A percentile compares a stretch with the other conserved stretches of the same genome.
Conservation (phyloP, 2,113 vertebrate species). For the Hipposideros armiger region DNA sequence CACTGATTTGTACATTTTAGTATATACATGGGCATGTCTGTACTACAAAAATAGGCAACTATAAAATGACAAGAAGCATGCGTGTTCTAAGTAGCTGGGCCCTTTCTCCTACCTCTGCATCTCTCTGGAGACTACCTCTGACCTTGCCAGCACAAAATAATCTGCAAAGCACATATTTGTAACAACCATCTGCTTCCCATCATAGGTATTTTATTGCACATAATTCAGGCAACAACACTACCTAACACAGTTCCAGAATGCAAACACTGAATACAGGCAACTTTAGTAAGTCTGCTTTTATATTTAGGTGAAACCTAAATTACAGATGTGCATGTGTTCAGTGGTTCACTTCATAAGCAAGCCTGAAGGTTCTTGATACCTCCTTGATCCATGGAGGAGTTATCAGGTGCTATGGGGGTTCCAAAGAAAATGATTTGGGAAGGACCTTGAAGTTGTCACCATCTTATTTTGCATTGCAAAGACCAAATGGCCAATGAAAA, state of each 20-base stretch:
- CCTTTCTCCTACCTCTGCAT: not conserved
- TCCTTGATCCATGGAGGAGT: not conserved
- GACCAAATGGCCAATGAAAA: not conserved
- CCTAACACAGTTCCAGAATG: not conserved
- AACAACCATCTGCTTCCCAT: not conserved
- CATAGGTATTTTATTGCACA: not conserved
- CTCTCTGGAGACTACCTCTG: not conserved
- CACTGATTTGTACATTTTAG: not conserved
- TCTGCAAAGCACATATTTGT: slow-evolving; percentile 26
- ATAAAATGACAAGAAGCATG: not conserved
- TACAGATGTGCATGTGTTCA: not conserved
- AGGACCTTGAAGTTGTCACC: not conserved
- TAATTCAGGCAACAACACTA: not conserved
- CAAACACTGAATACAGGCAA: not conserved
- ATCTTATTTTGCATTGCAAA: not conserved
- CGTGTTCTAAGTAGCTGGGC: not conserved
- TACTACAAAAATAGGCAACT: not conserved
- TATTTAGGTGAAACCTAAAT: not conserved
- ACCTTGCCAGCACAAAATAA: not conserved
- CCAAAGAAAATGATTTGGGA: not conserved
- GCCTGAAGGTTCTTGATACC: not conserved
- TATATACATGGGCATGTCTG: too few species aligned
- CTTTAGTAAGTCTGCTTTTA: not conserved
- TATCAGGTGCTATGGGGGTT: not conserved
- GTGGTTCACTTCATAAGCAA: not conserved